Evolutionary conservation across 2,113 vertebrate genomes (phyloP).

Genomic region (Brachirus orientalis): DNA sequence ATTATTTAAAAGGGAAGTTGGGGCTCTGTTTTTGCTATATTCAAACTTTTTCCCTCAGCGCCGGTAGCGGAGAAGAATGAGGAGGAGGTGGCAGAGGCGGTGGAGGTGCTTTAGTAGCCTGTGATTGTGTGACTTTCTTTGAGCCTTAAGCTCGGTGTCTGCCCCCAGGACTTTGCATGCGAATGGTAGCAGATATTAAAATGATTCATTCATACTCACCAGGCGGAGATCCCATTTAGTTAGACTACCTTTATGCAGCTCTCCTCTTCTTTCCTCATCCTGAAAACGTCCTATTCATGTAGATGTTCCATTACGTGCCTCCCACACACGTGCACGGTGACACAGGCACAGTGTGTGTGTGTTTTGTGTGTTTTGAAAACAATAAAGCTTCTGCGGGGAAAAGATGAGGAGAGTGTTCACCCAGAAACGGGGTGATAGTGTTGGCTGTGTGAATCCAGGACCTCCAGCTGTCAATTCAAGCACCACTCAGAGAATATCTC

Average conservation of each 20-base stretch:
- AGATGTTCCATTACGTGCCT: constrained; percentile 54
- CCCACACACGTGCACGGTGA: constrained; percentile 19
- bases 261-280: constrained; percentile 27
- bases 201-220: constrained; percentile 49
- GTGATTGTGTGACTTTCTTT: constrained; percentile 22
- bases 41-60: constrained; percentile 36
- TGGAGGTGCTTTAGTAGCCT: constrained; percentile 19
- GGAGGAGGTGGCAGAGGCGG: constrained; percentile 10
- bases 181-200: constrained; percentile 57
- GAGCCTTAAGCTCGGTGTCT: constrained; percentile 29
- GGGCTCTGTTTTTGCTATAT: constrained; percentile 31
- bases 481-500: constrained; percentile 32
- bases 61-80: constrained; percentile 1
- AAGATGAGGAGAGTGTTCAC: not conserved
- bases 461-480: constrained; percentile 37
- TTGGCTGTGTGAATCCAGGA: constrained; percentile 30
- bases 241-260: constrained; percentile 17
- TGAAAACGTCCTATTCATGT: constrained; percentile 46
- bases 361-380: constrained; percentile 29
- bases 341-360: constrained; percentile 22
- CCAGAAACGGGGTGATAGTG: constrained; percentile 7
- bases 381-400: constrained; percentile 24
- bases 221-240: constrained; percentile 36
- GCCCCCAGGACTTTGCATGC: constrained; percentile 34
- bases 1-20: constrained; percentile 71